These are phyloP conservation scores for Pelvicachromis taeniatus DNA, from an alignment of 2,113 vertebrate species.

Conservation along the genomic window DNA sequence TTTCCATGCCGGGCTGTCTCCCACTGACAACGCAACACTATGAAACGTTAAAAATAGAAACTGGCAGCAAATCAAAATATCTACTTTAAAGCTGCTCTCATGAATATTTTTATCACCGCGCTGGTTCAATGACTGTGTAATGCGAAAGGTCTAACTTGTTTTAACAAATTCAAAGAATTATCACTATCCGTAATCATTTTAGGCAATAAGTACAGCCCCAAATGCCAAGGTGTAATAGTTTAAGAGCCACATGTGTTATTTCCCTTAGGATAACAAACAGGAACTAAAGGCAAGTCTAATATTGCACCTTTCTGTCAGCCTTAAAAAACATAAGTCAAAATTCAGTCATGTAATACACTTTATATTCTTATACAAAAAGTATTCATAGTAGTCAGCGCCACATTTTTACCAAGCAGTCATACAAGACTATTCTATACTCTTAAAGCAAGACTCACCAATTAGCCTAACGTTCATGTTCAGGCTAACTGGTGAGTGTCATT, in stretches of 20 bases:
- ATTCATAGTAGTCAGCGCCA: background rate
- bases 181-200: background rate
- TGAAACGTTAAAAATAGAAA: constrained; percentile 33
- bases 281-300: background rate
- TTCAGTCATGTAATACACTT: background rate
- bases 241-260: background rate
- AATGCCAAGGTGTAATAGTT: background rate
- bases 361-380: background rate
- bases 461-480: no score
- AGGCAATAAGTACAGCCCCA: background rate
- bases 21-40: background rate
- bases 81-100: background rate
- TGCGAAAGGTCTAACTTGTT: background rate
- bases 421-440: background rate
- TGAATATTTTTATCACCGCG: background rate
- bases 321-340: background rate
- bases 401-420: background rate
- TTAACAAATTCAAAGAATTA: background rate
- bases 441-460: background rate
- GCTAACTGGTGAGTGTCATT: background rate
- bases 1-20: constrained; percentile 13
- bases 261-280: background rate
- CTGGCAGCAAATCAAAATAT: background rate
- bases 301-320: background rate
- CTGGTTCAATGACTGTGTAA: background rate